Base-by-base conservation (phyloP, 2,113 vertebrate species). In the Elephas maximus region DNA sequence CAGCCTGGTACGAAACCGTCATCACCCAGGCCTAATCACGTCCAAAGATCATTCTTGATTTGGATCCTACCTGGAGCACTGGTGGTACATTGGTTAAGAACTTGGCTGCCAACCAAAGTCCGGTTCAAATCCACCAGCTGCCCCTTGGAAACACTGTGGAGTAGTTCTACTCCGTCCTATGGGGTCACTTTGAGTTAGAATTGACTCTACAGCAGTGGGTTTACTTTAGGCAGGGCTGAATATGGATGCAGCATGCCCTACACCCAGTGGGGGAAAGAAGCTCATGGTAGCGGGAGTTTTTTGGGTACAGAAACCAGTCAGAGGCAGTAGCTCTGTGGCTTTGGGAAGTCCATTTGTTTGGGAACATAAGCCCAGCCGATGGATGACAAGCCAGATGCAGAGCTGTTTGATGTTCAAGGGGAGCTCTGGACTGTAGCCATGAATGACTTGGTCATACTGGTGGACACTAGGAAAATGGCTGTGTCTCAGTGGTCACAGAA, bases 1-100 rank as follows among this genome's bases (percentile, higher is more conserved):
- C 28, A 0, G 0, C 6, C 20, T 9, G 9, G 28, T 3, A 10
- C 37, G 4, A 18, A 5, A 1, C 1, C 6, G 0, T 1, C 28
- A 28, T 9, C 44, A 17, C 24, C 53, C 53, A 57, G 15, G 53
- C 12, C 15, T 1, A 18, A 7, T 11, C 15, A 2, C 1, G 3
- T 26, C 41, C 26, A 26, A 24, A 37, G 21, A 2, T 5, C 37
- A 26, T 45, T 45, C 44, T 5, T 8, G 1, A n/a, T 53, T 41
- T 5, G 41, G 4, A 30, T 53, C 51, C 51, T 8, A 53, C 51
- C 12, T 53, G 51, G 51, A 53, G 51, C 8, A 53, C 51, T 53
- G 37, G 51, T 53, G 51, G 12, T 53, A 53, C 51, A 53, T 7
- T 53, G 51, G 51, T 53, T 53, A 53, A 53, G 51, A 53, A 12